Conservation (phyloP, 2,888 invertebrate genomes). For the Cyclophora punctaria region DNA sequence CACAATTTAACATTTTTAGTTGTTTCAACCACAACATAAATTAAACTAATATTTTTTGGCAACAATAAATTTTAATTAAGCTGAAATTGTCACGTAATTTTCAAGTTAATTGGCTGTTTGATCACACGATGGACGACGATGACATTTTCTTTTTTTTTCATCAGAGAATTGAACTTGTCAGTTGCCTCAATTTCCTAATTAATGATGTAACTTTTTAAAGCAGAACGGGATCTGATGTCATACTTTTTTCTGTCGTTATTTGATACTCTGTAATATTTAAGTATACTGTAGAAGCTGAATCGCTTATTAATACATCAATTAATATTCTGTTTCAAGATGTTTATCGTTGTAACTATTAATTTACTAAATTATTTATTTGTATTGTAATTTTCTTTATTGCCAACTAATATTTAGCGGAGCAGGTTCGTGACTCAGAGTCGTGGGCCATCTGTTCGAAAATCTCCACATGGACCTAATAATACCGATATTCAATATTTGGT, state of each 20-base stretch:
- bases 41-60: too few species aligned
- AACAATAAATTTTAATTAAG: too few species aligned
- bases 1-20: too few species aligned
- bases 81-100: not conserved
- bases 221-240: constrained; percentile 49
- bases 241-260: constrained; percentile 41
- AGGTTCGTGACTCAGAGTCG: constrained; percentile 69
- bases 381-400: constrained; percentile 55
- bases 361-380: constrained; percentile 41
- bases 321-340: constrained; percentile 22
- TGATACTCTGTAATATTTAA: constrained; percentile 33
- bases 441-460: constrained; percentile 68
- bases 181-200: constrained; percentile 39
- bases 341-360: constrained; percentile 17
- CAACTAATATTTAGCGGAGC: constrained; percentile 46
- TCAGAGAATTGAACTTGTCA: constrained; percentile 19
- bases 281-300: constrained; percentile 34
- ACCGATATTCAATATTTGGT: too few species aligned
- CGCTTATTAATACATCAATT: constrained; percentile 17
- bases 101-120: constrained; percentile 8
- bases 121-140: constrained; percentile 1
- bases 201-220: constrained; percentile 46
- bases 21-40: too few species aligned
- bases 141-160: constrained; percentile 1
- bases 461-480: constrained; percentile 43